A percentile compares a stretch with the other conserved stretches of the same genome.
phyloP scores from a whole-genome alignment of 2,888 invertebrate genomes.

The Sesamia inferens region DNA sequence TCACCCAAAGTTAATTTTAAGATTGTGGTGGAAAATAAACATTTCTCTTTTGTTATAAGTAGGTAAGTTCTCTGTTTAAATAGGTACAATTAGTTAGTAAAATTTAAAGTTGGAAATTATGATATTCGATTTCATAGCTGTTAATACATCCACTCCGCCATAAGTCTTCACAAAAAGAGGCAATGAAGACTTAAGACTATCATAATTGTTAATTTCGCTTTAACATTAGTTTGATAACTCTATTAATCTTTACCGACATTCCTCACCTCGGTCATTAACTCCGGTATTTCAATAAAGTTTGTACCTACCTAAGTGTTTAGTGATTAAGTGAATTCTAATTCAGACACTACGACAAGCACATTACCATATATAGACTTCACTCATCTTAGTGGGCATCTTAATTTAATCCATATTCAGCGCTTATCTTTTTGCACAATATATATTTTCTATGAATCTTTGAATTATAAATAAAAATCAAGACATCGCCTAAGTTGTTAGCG shows the following conservation, averaged over 20 bases:
- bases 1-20: background rate
- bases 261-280: constrained; percentile 8
- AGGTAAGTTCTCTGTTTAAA: background rate
- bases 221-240: constrained; percentile 30
- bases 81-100: background rate
- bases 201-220: constrained; percentile 35
- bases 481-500: background rate
- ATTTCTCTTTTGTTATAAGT: background rate
- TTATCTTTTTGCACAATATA: background rate
- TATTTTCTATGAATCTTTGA: background rate
- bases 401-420: background rate
- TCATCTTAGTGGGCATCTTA: background rate
- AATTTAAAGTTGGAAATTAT: background rate
- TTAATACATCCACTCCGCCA: no score
- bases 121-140: background rate
- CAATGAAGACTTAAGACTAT: constrained; percentile 21
- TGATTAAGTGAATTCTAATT: background rate
- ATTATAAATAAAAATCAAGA: background rate
- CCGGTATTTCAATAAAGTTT: constrained; percentile 17
- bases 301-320: background rate
- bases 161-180: constrained; percentile 23
- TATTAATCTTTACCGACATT: constrained; percentile 41
- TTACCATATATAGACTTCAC: background rate
- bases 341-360: background rate
- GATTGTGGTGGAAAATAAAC: background rate